phyloP scores from a whole-genome alignment of 2,888 invertebrate genomes.

The Tetranychus piercei region DNA sequence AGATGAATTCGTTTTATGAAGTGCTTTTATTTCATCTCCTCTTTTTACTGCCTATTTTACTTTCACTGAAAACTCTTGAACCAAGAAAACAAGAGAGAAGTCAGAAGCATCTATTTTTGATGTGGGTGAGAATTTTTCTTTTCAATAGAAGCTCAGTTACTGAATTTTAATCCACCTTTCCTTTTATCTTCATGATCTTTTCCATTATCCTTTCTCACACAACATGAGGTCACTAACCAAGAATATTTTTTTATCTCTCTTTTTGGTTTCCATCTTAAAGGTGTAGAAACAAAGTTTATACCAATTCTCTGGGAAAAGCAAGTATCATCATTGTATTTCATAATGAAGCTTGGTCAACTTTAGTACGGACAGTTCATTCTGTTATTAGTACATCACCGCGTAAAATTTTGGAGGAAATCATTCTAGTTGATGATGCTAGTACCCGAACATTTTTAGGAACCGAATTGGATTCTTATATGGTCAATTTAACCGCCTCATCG shows the following conservation, averaged over 20 bases:
- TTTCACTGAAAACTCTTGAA: too few relatives aligned
- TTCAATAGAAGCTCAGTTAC: too few relatives aligned
- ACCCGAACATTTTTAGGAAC: slow-evolving; percentile 40
- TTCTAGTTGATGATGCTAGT: slow-evolving; percentile 74
- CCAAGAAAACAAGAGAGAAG: too few relatives aligned
- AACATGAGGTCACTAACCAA: neutral
- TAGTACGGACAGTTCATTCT: slow-evolving; percentile 81
- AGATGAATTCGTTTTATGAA: too few relatives aligned
- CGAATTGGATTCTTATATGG: slow-evolving; percentile 24
- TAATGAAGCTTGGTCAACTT: slow-evolving; percentile 96
- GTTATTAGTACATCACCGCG: slow-evolving; percentile 70
- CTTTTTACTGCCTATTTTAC: slow-evolving; percentile 26
- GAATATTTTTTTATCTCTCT: neutral
- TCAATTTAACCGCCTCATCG: slow-evolving; percentile 33
- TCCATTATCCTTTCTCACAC: too few relatives aligned
- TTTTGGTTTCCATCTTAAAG: neutral
- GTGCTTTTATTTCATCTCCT: too few relatives aligned
- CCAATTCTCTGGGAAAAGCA: slow-evolving; percentile 35
- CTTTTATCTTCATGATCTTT: too few relatives aligned
- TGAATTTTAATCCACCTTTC: too few relatives aligned
- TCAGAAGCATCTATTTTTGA: too few relatives aligned
- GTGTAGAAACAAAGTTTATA: slow-evolving; percentile 15
- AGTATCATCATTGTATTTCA: slow-evolving; percentile 91
- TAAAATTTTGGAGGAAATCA: slow-evolving; percentile 56
- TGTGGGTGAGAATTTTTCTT: too few relatives aligned